Percentiles rank a stretch among this genome's conserved stretches.
phyloP scores from a whole-genome alignment of 2,113 vertebrate genomes.

The Nesogale talazaci region DNA sequence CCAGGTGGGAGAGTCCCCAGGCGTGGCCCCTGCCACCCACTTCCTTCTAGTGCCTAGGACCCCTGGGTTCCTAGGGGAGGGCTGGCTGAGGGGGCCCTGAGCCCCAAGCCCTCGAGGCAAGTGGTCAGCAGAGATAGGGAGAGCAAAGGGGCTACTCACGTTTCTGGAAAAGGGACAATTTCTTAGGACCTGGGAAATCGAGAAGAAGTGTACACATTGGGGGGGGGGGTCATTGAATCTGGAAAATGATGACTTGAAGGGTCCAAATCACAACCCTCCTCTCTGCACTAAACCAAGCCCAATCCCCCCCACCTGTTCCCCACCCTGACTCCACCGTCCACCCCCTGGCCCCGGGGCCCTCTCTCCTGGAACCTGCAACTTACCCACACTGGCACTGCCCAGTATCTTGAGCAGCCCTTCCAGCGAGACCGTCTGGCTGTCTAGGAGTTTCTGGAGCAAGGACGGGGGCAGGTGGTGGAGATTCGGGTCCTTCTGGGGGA shows the following conservation, averaged over 20 bases:
- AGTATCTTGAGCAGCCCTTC: conserved; percentile 91
- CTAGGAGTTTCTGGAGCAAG: conserved; percentile 87
- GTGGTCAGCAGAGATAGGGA: neutral
- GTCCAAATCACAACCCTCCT: neutral
- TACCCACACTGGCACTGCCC: conserved; percentile 90
- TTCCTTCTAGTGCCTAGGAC: neutral
- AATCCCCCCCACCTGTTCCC: neutral
- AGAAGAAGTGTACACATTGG: neutral
- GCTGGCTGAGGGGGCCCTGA: neutral
- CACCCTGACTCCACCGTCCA: neutral
- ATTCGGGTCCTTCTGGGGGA: conserved; percentile 79
- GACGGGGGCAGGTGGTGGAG: conserved; percentile 85
- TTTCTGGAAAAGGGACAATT: conserved; percentile 77
- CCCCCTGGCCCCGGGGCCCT: neutral
- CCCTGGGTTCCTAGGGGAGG: neutral
- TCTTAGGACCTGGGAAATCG: conserved; percentile 80
- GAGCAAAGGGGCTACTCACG: conserved; percentile 81
- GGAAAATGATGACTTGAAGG: neutral
- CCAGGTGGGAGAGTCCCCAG: neutral
- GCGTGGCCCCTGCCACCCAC: neutral
- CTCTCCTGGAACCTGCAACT: conserved; percentile 52
- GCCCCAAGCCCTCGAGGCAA: neutral
- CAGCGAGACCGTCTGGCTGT: conserved; percentile 87
- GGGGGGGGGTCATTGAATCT: neutral
- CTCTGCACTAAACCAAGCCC: neutral